phyloP scores from a whole-genome alignment of 2,888 invertebrate species.

The Tinea pellionella region DNA sequence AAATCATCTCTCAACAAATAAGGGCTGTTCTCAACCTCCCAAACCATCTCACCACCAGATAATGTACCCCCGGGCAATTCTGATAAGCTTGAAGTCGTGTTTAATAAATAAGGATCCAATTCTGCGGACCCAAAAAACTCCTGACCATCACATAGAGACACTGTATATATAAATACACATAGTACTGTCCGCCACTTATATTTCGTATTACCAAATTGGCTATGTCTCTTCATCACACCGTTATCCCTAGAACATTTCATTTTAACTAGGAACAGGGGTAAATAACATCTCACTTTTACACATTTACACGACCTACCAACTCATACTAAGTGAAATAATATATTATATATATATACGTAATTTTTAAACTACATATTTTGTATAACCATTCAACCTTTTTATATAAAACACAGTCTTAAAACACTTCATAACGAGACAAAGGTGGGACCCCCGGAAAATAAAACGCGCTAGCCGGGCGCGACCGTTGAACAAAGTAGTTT shows the following conservation, averaged over 20 bases:
- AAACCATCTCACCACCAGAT: slow-evolving; percentile 66
- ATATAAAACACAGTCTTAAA: slow-evolving; percentile 21
- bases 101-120: slow-evolving; percentile 53
- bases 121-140: slow-evolving; percentile 32
- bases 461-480: slow-evolving; percentile 43
- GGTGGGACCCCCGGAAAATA: slow-evolving; percentile 44
- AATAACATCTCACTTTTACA: slow-evolving; percentile 54
- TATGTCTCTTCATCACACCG: slow-evolving; percentile 61
- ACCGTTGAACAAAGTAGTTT: slow-evolving; percentile 65
- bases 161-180: slow-evolving; percentile 22
- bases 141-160: slow-evolving; percentile 45
- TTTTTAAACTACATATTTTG: background rate
- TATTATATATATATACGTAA: background rate
- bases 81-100: slow-evolving; percentile 54
- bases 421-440: slow-evolving; percentile 53
- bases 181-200: slow-evolving; percentile 64
- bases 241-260: slow-evolving; percentile 55
- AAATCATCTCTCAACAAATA: slow-evolving; percentile 84
- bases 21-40: slow-evolving; percentile 74
- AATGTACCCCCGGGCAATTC: slow-evolving; percentile 75
- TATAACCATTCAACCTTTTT: background rate
- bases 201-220: slow-evolving; percentile 64
- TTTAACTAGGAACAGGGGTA: slow-evolving; percentile 41
- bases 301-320: slow-evolving; percentile 18
- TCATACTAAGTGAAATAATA: background rate